These are phyloP conservation scores for Pan paniscus DNA, from an alignment of 2,113 vertebrate genomes.

Conservation along the genomic window DNA sequence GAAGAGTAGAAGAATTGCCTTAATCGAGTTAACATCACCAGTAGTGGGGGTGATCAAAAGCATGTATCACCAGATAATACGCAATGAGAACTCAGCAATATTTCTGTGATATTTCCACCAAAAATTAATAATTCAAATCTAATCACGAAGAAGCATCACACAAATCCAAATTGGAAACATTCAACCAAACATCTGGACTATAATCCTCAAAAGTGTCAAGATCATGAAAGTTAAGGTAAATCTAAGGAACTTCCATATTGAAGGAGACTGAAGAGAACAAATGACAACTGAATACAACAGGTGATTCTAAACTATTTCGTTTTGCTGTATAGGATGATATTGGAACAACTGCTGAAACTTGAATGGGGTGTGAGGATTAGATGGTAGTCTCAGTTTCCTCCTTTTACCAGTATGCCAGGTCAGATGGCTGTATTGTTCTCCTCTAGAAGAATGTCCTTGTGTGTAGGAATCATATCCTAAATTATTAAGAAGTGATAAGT, in stretches of 20 bases:
- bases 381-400: not conserved
- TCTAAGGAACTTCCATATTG: not conserved
- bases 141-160: not conserved
- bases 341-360: too few relatives aligned
- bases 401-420: not conserved
- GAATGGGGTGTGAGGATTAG: too few relatives aligned
- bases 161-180: not conserved
- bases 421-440: not conserved
- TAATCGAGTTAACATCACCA: not conserved
- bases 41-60: not conserved
- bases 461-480: not conserved
- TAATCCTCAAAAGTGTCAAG: not conserved
- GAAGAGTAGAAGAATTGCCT: not conserved
- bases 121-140: not conserved
- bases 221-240: not conserved
- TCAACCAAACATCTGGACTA: not conserved
- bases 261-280: not conserved
- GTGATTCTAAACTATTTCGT: too few relatives aligned
- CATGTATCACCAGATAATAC: not conserved
- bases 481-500: not conserved
- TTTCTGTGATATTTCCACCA: not conserved
- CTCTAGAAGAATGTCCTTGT: not conserved
- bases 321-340: too few relatives aligned
- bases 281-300: too few relatives aligned
- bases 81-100: not conserved